Base-by-base conservation (phyloP, 2,888 invertebrate species). In the Nematopogon swammerdamellus region DNA sequence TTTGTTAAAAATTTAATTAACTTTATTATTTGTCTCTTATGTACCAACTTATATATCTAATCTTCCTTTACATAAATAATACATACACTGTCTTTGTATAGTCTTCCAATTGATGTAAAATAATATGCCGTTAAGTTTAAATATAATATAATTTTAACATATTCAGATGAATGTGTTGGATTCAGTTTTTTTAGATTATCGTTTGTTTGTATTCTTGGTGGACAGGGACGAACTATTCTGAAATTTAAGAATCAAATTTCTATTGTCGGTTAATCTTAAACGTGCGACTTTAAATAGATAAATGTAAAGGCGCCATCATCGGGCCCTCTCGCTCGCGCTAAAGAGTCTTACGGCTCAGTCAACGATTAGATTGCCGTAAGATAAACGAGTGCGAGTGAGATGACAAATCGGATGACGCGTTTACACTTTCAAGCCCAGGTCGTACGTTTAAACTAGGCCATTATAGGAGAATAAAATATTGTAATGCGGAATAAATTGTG, bases 401-500 rank as follows among this genome's bases (percentile, higher is more conserved):
- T n/a, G n/a, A n/a, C n/a, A n/a, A n/a, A n/a, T n/a, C n/a, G n/a
- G n/a, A n/a, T n/a, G n/a, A n/a, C n/a, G n/a, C n/a, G n/a, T n/a
- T n/a, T n/a, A n/a, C n/a, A n/a, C n/a, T n/a, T n/a, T n/a, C n/a
- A n/a, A n/a, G n/a, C n/a, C n/a, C n/a, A n/a, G n/a, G n/a, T n/a
- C n/a, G n/a, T n/a, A n/a, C n/a, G n/a, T n/a, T n/a, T n/a, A n/a
- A n/a, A n/a, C n/a, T n/a, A n/a, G n/a, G n/a, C n/a, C n/a, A n/a
- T 43, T 46, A 45, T 50, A 18, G 53, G 50, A 50, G 52, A 50
- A 45, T 50, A 50, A 51, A 51, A 53, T 44, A 46, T 53, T 49
- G 49, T 53, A 54, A 51, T 50, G 53, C 53, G 50, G 54, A 52
- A 60, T 66, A 62, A 65, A 68, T 56, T 62, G 58, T 53, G 56